Conservation (phyloP, 1,140 invertebrate species). For the Diachasmimorpha longicaudata region DNA sequence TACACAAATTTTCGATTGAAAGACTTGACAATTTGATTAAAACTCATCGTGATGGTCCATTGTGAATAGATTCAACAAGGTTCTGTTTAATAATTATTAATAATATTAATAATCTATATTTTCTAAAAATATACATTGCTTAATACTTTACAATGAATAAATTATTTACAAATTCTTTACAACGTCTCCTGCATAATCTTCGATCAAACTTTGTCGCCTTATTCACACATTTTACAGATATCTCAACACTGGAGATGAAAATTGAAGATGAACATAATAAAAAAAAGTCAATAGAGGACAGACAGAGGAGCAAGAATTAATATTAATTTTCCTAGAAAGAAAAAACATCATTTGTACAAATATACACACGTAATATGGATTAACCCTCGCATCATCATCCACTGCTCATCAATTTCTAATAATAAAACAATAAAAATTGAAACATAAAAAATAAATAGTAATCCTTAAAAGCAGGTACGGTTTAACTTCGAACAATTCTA, state of each 20-base stretch:
- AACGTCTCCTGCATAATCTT: neutral
- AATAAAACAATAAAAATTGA: constrained; percentile 25
- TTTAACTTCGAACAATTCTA: constrained; percentile 44
- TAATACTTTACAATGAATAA: constrained; percentile 24
- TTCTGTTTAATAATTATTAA: neutral
- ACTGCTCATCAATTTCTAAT: constrained; percentile 27
- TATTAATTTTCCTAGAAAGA: neutral
- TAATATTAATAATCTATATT: neutral
- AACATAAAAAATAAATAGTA: constrained; percentile 56
- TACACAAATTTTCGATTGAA: neutral
- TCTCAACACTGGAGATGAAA: neutral
- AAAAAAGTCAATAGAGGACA: neutral
- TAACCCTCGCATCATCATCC: neutral
- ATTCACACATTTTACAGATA: constrained; percentile 29
- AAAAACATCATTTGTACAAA: constrained; percentile 52
- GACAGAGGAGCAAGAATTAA: neutral
- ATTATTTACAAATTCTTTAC: constrained; percentile 28
- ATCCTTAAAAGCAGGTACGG: constrained; percentile 58
- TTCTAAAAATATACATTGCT: constrained; percentile 29
- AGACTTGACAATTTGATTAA: neutral
- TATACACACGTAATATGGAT: constrained; percentile 48
- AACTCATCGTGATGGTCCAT: neutral
- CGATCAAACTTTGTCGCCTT: neutral
- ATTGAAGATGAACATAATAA: neutral
- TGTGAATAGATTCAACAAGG: neutral